These are phyloP conservation scores for Drosophila conformis DNA, from an alignment of 2,888 invertebrate genomes.

Conservation along the genomic window DNA sequence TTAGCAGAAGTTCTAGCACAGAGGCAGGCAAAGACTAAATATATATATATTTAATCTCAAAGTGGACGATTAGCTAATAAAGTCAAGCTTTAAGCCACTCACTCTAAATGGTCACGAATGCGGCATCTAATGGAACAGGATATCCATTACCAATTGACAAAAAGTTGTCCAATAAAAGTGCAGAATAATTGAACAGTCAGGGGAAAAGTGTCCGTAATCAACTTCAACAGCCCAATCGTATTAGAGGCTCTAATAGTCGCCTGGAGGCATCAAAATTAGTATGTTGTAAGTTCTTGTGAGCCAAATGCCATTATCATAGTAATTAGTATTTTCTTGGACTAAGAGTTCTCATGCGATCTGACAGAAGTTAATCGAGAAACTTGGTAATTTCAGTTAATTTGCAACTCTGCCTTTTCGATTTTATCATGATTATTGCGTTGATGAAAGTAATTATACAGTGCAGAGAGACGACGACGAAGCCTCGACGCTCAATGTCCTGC, in stretches of 20 bases:
- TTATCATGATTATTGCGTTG: conserved; percentile 78
- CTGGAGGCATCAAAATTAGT: background rate
- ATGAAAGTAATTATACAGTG: conserved; percentile 78
- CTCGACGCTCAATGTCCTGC: background rate
- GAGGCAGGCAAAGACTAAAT: background rate
- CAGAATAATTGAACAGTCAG: background rate
- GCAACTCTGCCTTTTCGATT: conserved; percentile 57
- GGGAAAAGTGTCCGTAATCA: background rate
- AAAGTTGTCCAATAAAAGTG: conserved; percentile 1
- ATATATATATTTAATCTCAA: background rate
- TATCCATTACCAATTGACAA: background rate
- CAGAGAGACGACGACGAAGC: conserved; percentile 39
- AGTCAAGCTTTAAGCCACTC: background rate
- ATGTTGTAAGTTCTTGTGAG: background rate
- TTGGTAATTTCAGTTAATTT: conserved; percentile 67
- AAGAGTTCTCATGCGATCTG: background rate
- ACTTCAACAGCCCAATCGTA: background rate
- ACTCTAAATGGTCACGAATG: background rate
- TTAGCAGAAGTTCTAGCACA: background rate
- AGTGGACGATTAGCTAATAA: background rate
- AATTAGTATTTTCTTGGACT: background rate
- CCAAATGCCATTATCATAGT: background rate
- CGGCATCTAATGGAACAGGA: background rate
- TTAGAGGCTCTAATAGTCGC: background rate
- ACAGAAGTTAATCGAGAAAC: conserved; percentile 1